Evolutionary conservation across 2,113 vertebrate species (phyloP), one percentile per base, ranked within the genome.

Genomic region (Opisthocomus hoazin): DNA sequence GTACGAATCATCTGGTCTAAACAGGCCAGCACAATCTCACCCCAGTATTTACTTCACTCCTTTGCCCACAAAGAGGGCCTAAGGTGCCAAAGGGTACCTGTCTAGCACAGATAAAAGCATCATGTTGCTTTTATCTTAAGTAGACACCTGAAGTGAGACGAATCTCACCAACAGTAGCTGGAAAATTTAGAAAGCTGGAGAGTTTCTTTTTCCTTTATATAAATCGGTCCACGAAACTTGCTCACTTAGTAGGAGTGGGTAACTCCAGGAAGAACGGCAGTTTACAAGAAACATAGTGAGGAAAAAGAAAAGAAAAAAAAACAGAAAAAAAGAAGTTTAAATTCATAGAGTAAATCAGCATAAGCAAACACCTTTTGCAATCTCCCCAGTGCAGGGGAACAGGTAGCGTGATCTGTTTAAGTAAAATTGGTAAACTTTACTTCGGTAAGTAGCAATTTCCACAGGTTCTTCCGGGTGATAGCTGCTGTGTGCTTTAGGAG

Each of bases 1-100:
- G 66, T 37, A 23, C 0, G 0, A 84, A 36, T n/a, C 10, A n/a
- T 34, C 19, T 54, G 15, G 5, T 71, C 17, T 63, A 68, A 89
- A 73, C 9, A 91, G 68, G 26, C n/a, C 63, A 84, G 39, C 57
- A 63, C 37, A 39, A 57, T 50, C 46, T 61, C 61, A 86, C 10
- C 7, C 26, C 24, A 15, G 23, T 43, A 57, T 51, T 69, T 82
- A 58, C 43, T 68, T 68, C 43, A 53, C 50, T 81, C 41, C 50
- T 84, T 54, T 87, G 37, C 39, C 73, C 41, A 36, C 36, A n/a
- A 57, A 87, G 19, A 58, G 9, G 20, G 27, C 56, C 26, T 61
- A 16, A 63, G 51, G 30, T 88, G 39, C 32, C 64, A 78, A 34
- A 87, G 9, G n/a, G 14, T 65, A 51, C 60, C 87, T 65, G 54